Base-by-base conservation (phyloP, 2,888 invertebrate genomes). In the Dastarcus helophoroides region DNA sequence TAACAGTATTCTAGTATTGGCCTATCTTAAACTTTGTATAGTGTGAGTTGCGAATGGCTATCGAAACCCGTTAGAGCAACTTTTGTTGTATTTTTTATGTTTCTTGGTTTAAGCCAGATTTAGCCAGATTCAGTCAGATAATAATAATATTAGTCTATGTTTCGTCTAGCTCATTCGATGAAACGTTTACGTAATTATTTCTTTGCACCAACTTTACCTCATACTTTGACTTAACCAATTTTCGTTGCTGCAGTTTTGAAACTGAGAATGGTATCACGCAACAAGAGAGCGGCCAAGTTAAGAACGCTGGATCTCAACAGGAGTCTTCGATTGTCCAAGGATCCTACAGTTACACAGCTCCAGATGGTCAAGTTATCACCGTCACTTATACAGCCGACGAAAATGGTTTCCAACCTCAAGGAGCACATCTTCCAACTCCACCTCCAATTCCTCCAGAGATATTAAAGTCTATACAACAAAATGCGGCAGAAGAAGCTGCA, bases 381-480 rank as follows among this genome's bases (percentile, higher is more conserved):
- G 54, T 76, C 9, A 65, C 68, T n/a, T 76, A 76, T 47, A 65
- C 69, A 2, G 76, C 75, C 22, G 76, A 76, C 48, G 76, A 76
- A 48, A 75, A 73, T 38, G 77, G 77, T 29, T 77, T 76, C 56
- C 70, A 69, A 35, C 70, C 76, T 2, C 61, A 65, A 36, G 69
- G 69, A 22, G 63, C 62, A 12, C 69, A 75, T 41, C 50, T 76
- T 26, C 76, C 76, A 9, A 73, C 73, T 1, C 68, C 75, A 4
- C 75, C 75, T 3, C 74, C 75, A 30, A 71, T 76, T 39, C 76
- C 76, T n/a, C 71, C 68, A 42, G 75, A 69, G 17, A 76, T 76
- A 40, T 63, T 66, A 32, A 69, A 68, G 46, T 65, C 73, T 1
- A 50, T 76, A 26, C 69, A 68, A 27, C 58, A 63, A 13, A 62